Percentiles rank a stretch among this genome's conserved stretches.
These are phyloP conservation scores for Propsilocerus akamusi DNA, from an alignment of 1,140 invertebrate genomes.

Conservation along the genomic window DNA sequence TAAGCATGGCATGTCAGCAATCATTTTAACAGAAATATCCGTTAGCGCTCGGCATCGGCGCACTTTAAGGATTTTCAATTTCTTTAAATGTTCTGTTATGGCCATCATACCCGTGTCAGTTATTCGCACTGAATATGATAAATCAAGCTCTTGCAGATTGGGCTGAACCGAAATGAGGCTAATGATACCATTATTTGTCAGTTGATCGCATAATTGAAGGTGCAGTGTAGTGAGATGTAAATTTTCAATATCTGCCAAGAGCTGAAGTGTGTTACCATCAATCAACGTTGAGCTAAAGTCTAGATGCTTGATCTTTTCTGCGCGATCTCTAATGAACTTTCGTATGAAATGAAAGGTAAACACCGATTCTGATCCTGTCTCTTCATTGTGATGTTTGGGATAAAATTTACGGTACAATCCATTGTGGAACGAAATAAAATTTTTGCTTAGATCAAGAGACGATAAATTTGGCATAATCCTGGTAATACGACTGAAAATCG, in stretches of 20 bases:
- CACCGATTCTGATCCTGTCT: constrained; percentile 40
- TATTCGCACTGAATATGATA: constrained; percentile 39
- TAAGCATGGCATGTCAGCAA: constrained; percentile 32
- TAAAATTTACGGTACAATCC: constrained; percentile 44
- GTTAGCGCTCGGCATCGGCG: constrained; percentile 38
- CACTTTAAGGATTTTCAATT: constrained; percentile 33
- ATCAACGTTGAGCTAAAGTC: constrained; percentile 45
- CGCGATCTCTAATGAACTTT: constrained; percentile 32
- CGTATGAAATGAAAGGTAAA: constrained; percentile 47
- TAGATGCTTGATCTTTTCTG: constrained; percentile 32
- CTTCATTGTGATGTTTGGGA: constrained; percentile 23
- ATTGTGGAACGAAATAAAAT: constrained; percentile 46
- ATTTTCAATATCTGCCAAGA: constrained; percentile 28
- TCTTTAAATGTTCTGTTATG: constrained; percentile 33
- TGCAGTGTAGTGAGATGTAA: constrained; percentile 34
- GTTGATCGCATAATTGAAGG: constrained; percentile 40
- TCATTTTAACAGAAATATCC: constrained; percentile 31
- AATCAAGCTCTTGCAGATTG: constrained; percentile 34
- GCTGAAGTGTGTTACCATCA: constrained; percentile 35
- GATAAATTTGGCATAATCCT: constrained; percentile 36
- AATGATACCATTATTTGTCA: constrained; percentile 37
- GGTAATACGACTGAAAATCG: constrained; percentile 41
- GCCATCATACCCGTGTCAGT: constrained; percentile 36
- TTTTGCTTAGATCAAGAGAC: constrained; percentile 37
- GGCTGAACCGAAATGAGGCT: constrained; percentile 33